Evolutionary conservation across 1,140 invertebrate genomes (phyloP).

Genomic region (Charaxes varanes): DNA sequence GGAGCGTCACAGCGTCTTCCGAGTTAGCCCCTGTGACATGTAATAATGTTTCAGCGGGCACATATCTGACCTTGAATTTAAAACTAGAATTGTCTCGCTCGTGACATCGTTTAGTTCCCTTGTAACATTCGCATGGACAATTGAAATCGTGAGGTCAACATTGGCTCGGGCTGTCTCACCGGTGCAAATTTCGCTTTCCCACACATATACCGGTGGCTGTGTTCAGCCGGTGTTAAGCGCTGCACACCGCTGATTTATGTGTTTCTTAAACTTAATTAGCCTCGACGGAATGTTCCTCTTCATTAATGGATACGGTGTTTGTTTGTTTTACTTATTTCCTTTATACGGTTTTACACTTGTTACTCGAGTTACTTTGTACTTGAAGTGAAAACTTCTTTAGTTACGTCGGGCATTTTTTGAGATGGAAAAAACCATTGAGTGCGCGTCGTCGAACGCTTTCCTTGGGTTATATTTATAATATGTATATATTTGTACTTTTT

Average conservation of each 20-base stretch:
- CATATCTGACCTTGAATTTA: constrained; percentile 64
- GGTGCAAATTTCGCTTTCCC: constrained; percentile 68
- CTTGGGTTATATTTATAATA: too few species aligned
- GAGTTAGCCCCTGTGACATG: constrained; percentile 16
- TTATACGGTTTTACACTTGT: too few species aligned
- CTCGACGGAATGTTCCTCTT: too few species aligned
- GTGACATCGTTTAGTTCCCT: constrained; percentile 64
- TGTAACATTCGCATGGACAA: constrained; percentile 68
- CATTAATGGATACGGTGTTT: too few species aligned
- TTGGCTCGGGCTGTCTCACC: constrained; percentile 53
- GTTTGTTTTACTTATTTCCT: too few species aligned
- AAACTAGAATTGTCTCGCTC: constrained; percentile 55
- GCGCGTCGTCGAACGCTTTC: too few species aligned
- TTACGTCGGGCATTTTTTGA: too few species aligned
- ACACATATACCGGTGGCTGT: constrained; percentile 36
- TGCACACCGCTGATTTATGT: constrained; percentile 20
- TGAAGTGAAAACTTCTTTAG: too few species aligned
- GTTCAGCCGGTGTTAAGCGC: constrained; percentile 23
- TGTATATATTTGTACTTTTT: too few species aligned
- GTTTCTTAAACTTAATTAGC: constrained; percentile 13
- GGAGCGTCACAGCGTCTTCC: constrained; percentile 1
- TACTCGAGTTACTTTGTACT: too few species aligned
- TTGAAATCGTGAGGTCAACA: constrained; percentile 70
- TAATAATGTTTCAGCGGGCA: constrained; percentile 37
- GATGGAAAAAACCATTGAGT: too few species aligned